A percentile compares a stretch with the other conserved stretches of the same genome.
Conservation (phyloP, 2,888 invertebrate genomes). For the Aphrophora alni region DNA sequence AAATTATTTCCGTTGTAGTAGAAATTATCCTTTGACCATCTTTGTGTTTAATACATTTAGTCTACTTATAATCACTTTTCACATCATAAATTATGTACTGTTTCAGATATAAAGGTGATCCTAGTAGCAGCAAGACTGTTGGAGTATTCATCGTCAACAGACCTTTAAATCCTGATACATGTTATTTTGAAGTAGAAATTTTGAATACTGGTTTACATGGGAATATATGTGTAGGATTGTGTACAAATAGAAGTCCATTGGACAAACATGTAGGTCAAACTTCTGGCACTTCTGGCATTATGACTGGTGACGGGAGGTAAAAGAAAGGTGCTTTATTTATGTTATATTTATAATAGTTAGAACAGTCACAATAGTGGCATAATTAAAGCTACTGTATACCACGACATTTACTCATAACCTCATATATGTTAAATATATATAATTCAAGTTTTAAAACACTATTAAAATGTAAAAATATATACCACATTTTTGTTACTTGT, state of each 20-base stretch:
- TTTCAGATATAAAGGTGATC: not conserved
- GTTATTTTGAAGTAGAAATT: not conserved
- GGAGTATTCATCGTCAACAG: not conserved
- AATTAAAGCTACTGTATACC: not conserved
- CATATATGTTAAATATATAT: no score
- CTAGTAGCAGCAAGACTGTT: not conserved
- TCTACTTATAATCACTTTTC: no score
- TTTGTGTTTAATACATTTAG: no score
- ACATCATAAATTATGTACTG: not conserved
- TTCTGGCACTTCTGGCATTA: not conserved
- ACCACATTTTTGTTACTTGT: no score
- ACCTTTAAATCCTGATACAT: not conserved
- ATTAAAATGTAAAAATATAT: no score
- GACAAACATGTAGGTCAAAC: conserved; percentile 2
- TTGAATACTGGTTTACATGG: not conserved
- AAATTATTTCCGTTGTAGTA: no score
- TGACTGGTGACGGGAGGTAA: conserved; percentile 6
- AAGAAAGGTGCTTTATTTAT: conserved; percentile 2
- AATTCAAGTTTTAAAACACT: no score
- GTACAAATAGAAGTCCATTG: not conserved
- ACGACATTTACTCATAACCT: no score
- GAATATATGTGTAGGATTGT: not conserved
- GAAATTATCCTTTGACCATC: no score
- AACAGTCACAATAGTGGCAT: not conserved
- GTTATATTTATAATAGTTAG: not conserved